Evolutionary conservation across 2,888 invertebrate species (phyloP).

Genomic region (Carpatolechia fugitivella): DNA sequence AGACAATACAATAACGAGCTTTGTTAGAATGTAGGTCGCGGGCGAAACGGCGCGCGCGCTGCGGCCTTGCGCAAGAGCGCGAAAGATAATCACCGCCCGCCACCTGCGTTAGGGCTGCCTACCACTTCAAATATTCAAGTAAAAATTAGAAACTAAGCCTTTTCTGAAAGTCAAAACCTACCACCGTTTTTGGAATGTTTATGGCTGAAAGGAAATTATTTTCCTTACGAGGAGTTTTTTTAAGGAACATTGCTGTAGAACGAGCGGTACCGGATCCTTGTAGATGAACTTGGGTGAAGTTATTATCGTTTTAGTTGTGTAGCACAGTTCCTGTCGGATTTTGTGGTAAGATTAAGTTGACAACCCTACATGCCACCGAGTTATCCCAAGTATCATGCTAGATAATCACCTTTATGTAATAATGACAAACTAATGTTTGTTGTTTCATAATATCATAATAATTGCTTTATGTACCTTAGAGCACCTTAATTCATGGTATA

Average conservation of each 20-base stretch:
- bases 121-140: neutral
- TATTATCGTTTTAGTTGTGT: too few species aligned
- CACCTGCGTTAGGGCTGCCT: neutral
- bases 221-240: too few species aligned
- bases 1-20: conserved; percentile 11
- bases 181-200: too few species aligned
- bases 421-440: conserved; percentile 6
- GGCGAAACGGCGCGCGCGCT: neutral
- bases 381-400: conserved; percentile 11
- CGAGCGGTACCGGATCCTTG: too few species aligned
- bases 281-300: too few species aligned
- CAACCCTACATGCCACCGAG: neutral
- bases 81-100: neutral
- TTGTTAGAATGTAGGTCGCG: conserved; percentile 23
- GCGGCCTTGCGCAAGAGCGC: conserved; percentile 30
- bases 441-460: neutral
- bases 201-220: too few species aligned
- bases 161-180: too few species aligned
- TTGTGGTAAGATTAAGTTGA: too few species aligned
- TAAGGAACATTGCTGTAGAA: too few species aligned
- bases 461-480: neutral
- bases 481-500: too few species aligned
- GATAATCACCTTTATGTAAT: conserved; percentile 11
- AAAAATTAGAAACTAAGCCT: too few species aligned
- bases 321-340: too few species aligned